These are phyloP conservation scores for Ameiurus melas DNA, from an alignment of 2,113 vertebrate genomes.

Conservation along the genomic window DNA sequence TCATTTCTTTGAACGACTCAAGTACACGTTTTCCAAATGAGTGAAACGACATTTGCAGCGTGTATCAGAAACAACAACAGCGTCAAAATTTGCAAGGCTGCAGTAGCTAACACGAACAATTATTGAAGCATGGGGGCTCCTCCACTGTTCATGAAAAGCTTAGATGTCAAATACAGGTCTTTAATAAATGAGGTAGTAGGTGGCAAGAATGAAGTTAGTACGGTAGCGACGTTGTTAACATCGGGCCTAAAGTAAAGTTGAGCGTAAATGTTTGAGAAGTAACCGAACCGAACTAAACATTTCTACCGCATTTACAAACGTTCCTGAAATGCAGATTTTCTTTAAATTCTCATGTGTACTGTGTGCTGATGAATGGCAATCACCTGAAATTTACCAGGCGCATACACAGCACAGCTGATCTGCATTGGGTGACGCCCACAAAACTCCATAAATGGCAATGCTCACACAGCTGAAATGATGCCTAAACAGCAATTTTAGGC, in stretches of 20 bases:
- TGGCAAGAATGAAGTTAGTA: not conserved
- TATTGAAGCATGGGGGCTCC: not conserved
- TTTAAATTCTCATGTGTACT: not conserved
- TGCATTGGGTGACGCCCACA: not conserved
- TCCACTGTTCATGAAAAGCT: not conserved
- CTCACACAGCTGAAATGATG: not conserved
- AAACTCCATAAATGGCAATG: not conserved
- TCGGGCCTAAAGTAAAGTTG: not conserved
- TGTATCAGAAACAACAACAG: not conserved
- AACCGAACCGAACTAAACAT: not conserved
- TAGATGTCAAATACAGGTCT: not conserved
- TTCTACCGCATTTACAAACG: too few relatives aligned
- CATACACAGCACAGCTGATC: not conserved
- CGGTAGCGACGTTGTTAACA: not conserved
- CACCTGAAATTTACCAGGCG: not conserved
- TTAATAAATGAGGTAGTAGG: not conserved
- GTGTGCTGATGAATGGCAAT: not conserved
- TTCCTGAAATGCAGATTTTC: too few relatives aligned
- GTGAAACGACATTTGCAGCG: not conserved
- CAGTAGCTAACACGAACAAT: not conserved
- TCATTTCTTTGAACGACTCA: not conserved
- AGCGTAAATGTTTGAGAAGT: not conserved
- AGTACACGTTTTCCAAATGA: not conserved
- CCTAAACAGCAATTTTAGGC: not conserved
- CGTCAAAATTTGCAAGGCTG: not conserved